phyloP scores from a whole-genome alignment of 2,797 vertebrate species.

The Peromyscus nudipes region DNA sequence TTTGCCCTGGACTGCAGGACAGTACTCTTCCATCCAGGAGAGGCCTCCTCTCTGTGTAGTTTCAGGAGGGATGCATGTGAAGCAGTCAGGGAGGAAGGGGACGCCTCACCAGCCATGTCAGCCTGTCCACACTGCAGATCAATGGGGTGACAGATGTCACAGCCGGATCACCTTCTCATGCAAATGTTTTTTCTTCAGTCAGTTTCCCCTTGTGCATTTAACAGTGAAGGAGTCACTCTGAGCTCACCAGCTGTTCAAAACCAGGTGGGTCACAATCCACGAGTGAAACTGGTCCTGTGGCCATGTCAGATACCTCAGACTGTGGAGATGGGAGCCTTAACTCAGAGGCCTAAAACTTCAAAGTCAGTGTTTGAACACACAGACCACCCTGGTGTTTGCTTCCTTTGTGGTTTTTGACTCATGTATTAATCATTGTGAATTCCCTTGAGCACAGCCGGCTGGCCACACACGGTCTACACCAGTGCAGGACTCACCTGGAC shows the following conservation, averaged over 20 bases:
- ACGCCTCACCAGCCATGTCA: background rate
- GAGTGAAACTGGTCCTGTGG: background rate
- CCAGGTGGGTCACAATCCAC: background rate
- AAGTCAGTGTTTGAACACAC: background rate
- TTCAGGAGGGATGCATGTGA: background rate
- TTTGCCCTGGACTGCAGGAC: background rate
- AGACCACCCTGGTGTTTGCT: too few species aligned
- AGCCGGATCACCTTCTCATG: background rate
- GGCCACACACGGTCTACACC: background rate
- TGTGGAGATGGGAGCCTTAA: background rate
- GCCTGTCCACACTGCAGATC: background rate
- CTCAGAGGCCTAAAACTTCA: background rate
- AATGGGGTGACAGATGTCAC: background rate
- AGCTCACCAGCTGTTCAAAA: rapidly evolving
- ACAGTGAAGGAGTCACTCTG: background rate
- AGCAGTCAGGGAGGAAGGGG: background rate
- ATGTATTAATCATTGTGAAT: background rate
- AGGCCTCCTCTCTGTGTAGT: background rate
- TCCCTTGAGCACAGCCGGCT: background rate
- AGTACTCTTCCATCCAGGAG: background rate
- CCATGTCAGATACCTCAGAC: background rate
- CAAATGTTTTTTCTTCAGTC: background rate
- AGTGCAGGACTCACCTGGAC: background rate
- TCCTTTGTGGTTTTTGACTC: background rate
- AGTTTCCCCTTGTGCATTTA: rapidly evolving